Base-by-base conservation (phyloP, 2,113 vertebrate genomes). In the Cochlearius cochlearius region DNA sequence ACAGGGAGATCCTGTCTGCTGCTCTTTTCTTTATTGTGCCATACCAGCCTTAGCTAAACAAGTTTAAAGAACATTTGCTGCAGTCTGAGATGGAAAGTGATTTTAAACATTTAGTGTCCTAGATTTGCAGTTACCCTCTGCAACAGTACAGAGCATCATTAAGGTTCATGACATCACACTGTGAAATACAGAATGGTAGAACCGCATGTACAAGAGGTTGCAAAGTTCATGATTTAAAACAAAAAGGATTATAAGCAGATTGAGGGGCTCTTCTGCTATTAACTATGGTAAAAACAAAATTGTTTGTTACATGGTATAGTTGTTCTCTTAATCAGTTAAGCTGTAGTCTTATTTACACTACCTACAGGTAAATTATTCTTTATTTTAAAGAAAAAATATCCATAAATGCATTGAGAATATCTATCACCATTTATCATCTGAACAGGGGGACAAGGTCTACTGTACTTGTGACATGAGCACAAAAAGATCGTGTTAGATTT, bases 61-160 rank as follows among this genome's bases (percentile, higher is more conserved):
- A 75, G 27, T 68, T 84, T 60, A 81, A 94, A 71, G 45, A 60
- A 15, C 5, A 3, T 66, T 90, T 90, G 53, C 77, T 90, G 23
- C 43, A 68, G 32, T 47, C 50, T 60, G 73, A 89, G 66, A 78
- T 77, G 26, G 49, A 64, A 82, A 92, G 66, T 9, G 15, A 83
- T 82, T 90, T 96, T 86, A 95, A 95, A 92, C 78, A 83, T 90
- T 82, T 90, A 92, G 84, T 97, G 97, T 85, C 95, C 95, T 94
- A 97, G 90, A 97, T 97, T 95, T 96, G 86, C 74, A 94, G 38
- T 95, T 93, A 88, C 91, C 59, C 88, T 92, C 94, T 96, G 90
- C 95, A 97, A 95, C 72, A 55, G 76, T 77, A 77, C 79, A 77
- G 90, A 90, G 43, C 55, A 96, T 92, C 93, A 64, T 86, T 92